These are phyloP conservation scores for Crocodylus rhombifer DNA, from an alignment of 2,797 vertebrate genomes.

Conservation along the genomic window DNA sequence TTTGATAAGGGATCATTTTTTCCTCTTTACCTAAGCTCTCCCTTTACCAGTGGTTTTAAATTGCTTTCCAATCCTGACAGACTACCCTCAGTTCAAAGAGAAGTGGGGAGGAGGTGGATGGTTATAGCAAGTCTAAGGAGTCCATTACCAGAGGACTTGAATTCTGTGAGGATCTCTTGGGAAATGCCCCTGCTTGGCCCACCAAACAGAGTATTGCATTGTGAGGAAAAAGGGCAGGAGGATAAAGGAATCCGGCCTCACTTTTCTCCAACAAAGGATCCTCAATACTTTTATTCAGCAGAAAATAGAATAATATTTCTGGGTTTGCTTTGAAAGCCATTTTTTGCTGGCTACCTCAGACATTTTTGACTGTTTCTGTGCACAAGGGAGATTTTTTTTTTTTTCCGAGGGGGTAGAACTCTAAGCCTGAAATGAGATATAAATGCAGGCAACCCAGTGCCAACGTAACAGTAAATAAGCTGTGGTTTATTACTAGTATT, in stretches of 20 bases:
- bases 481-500: neutral
- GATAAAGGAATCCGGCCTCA: constrained; percentile 57
- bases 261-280: constrained; percentile 62
- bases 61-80: constrained; percentile 89
- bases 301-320: constrained; percentile 37
- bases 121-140: constrained; percentile 50
- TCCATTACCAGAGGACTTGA: constrained; percentile 68
- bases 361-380: neutral
- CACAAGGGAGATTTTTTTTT: neutral
- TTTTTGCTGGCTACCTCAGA: neutral
- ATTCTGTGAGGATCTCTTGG: constrained; percentile 62
- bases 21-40: constrained; percentile 76
- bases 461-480: neutral
- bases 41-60: constrained; percentile 90
- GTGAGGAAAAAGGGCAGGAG: constrained; percentile 41
- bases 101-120: constrained; percentile 73
- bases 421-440: constrained; percentile 6
- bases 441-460: constrained; percentile 28
- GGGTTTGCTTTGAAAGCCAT: constrained; percentile 44
- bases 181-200: constrained; percentile 49
- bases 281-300: constrained; percentile 52
- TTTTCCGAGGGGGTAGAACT: neutral
- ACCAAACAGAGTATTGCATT: constrained; percentile 61
- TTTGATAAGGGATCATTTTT: constrained; percentile 85
- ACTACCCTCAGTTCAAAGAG: constrained; percentile 84